Evolutionary conservation across 2,113 vertebrate genomes (phyloP).

Genomic region (Colossoma macropomum): DNA sequence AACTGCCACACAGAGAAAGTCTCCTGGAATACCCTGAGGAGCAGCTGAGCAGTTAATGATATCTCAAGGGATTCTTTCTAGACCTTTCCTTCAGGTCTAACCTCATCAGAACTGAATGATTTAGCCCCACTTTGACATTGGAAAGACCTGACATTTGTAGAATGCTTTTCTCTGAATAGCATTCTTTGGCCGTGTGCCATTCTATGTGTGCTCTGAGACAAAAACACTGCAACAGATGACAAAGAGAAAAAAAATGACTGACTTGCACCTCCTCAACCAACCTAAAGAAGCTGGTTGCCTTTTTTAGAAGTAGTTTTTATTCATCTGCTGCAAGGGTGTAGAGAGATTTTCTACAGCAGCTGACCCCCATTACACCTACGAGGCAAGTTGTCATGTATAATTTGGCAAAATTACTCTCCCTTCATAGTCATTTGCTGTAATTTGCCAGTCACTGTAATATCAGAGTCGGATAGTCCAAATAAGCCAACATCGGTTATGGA

Average conservation of each 20-base stretch:
- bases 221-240: neutral
- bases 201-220: neutral
- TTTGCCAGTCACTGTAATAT: neutral
- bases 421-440: slow-evolving; percentile 2
- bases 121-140: neutral
- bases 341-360: neutral
- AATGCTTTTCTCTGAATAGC: neutral
- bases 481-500: neutral
- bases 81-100: neutral
- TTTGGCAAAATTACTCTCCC: neutral
- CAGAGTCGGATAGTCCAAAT: neutral
- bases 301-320: neutral
- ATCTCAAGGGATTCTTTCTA: neutral
- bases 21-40: neutral
- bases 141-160: neutral
- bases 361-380: neutral
- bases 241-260: neutral
- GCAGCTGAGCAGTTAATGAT: neutral
- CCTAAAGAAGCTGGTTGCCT: neutral
- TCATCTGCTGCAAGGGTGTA: neutral
- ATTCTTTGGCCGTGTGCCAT: neutral
- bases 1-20: neutral
- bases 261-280: neutral
- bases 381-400: neutral
- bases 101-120: neutral